phyloP scores from a whole-genome alignment of 2,888 invertebrate species.

The Carabus problematicus region DNA sequence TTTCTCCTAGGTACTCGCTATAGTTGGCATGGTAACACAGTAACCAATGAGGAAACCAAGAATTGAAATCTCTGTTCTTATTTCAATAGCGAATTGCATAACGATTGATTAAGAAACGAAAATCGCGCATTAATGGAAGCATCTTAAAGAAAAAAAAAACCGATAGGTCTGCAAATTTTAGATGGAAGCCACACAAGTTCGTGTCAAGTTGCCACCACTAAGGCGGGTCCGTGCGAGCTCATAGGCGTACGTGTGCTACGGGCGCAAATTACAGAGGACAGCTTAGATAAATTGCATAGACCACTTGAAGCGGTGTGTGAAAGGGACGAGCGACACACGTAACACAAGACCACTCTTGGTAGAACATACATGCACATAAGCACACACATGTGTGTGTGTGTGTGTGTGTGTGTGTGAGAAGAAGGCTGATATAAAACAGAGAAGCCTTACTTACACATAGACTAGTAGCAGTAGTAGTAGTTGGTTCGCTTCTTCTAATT shows the following conservation, averaged over 20 bases:
- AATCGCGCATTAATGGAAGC: no score
- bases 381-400: neutral
- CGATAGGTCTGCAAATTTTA: no score
- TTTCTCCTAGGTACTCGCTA: neutral
- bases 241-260: neutral
- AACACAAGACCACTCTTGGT: neutral
- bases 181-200: no score
- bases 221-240: no score
- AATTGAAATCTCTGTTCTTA: no score
- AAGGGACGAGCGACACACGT: no score
- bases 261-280: constrained; percentile 23
- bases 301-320: constrained; percentile 13
- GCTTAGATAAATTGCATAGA: constrained; percentile 35
- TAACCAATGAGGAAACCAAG: neutral
- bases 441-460: no score
- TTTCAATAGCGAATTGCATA: neutral
- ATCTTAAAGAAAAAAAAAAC: no score
- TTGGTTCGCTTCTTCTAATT: constrained; percentile 7
- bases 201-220: no score
- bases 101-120: no score
- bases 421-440: no score
- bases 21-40: neutral
- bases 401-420: neutral
- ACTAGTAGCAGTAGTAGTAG: no score
- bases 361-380: neutral